Evolutionary conservation across 2,888 invertebrate genomes (phyloP).

Genomic region (Octodonta nipae): DNA sequence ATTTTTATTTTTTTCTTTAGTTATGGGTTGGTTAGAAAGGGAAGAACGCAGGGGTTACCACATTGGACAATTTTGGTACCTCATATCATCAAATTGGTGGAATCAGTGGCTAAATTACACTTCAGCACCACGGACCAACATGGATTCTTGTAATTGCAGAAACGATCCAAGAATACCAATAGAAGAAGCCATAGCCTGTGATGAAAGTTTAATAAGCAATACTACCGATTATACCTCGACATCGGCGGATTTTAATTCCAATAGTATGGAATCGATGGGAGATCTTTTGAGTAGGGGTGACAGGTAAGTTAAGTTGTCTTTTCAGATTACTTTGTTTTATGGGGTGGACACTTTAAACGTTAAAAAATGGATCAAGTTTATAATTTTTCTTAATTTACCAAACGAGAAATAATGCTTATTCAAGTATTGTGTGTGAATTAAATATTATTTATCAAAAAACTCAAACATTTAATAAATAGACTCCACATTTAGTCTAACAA

Average conservation of each 20-base stretch:
- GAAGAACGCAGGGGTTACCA: slow-evolving; percentile 62
- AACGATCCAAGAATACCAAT: slow-evolving; percentile 27
- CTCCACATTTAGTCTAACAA: too few relatives aligned
- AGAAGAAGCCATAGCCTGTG: slow-evolving; percentile 53
- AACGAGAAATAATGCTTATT: too few relatives aligned
- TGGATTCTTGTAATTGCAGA: slow-evolving; percentile 38
- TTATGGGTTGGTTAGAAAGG: slow-evolving; percentile 68
- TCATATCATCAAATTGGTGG: slow-evolving; percentile 81
- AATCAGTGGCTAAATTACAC: slow-evolving; percentile 63
- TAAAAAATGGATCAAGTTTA: too few relatives aligned
- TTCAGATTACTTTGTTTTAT: too few relatives aligned
- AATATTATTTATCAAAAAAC: too few relatives aligned
- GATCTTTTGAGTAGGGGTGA: slow-evolving; percentile 47
- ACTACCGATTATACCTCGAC: slow-evolving; percentile 30
- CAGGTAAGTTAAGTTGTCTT: slow-evolving; percentile 27
- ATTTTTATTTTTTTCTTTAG: slow-evolving; percentile 28
- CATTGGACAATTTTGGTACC: slow-evolving; percentile 81
- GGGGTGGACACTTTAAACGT: too few relatives aligned
- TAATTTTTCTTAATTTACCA: too few relatives aligned
- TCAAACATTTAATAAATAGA: too few relatives aligned
- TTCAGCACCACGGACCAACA: slow-evolving; percentile 28
- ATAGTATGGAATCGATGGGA: slow-evolving; percentile 48
- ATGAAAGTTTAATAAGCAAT: slow-evolving; percentile 54
- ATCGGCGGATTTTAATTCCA: slow-evolving; percentile 33
- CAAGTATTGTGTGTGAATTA: too few relatives aligned